These are phyloP conservation scores for Bugulina stolonifera DNA, from an alignment of 2,888 invertebrate species.

Conservation along the genomic window DNA sequence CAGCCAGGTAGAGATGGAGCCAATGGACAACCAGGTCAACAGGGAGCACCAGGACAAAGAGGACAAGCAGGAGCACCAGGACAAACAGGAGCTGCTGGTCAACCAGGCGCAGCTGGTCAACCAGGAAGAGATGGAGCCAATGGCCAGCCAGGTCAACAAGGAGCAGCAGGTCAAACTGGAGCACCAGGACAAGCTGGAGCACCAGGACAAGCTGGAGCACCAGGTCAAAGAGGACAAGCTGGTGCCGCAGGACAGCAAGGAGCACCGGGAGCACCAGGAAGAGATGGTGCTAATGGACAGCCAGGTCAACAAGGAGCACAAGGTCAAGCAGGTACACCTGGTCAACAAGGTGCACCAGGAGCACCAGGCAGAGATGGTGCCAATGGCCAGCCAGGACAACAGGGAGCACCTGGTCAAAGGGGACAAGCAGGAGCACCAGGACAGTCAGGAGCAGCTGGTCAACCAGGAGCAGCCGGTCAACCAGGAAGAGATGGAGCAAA, in stretches of 20 bases:
- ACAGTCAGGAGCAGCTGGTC: neutral
- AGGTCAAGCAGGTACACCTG: constrained; percentile 4
- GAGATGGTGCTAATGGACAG: neutral
- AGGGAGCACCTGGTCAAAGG: neutral
- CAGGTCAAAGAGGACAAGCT: constrained; percentile 2
- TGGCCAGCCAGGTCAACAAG: neutral
- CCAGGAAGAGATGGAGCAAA: neutral
- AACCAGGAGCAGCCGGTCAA: constrained; percentile 8
- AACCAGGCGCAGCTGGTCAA: neutral
- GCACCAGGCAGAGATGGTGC: neutral
- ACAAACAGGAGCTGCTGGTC: constrained; percentile 8
- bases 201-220: constrained; percentile 8
- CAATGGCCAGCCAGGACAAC: neutral
- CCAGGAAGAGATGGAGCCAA: neutral
- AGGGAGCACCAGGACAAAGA: neutral
- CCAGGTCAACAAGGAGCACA: neutral
- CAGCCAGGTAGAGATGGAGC: constrained; percentile 7
- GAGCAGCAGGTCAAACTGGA: neutral
- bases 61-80: constrained; percentile 7
- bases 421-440: constrained; percentile 5
- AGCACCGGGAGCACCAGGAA: neutral
- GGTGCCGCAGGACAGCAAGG: neutral
- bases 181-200: neutral
- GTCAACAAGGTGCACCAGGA: neutral
- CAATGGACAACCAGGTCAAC: constrained; percentile 1